These are phyloP conservation scores for Anarrhichthys ocellatus DNA, from an alignment of 2,113 vertebrate genomes.

Conservation along the genomic window DNA sequence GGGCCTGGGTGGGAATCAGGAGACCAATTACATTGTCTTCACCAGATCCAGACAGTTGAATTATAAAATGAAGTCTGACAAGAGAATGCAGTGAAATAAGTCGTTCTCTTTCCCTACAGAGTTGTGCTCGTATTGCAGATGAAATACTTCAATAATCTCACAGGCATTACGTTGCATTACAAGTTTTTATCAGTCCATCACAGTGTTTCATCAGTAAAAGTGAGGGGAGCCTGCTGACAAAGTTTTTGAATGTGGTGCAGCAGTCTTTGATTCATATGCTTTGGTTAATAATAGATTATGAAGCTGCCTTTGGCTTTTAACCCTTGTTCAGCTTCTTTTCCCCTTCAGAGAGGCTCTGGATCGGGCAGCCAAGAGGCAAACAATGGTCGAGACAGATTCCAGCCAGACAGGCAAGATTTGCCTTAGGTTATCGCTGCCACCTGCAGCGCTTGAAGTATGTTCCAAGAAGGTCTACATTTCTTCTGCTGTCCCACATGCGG, in stretches of 20 bases:
- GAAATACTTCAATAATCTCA: background rate
- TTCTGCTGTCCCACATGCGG: conserved; percentile 40
- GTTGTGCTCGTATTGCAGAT: background rate
- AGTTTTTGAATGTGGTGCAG: background rate
- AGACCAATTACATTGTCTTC: background rate
- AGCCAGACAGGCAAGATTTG: conserved; percentile 36
- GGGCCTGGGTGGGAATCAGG: background rate
- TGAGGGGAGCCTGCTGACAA: background rate
- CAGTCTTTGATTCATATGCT: background rate
- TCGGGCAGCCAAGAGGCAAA: conserved; percentile 8
- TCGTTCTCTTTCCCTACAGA: background rate
- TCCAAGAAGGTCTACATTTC: conserved; percentile 38
- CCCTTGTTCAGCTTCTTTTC: background rate
- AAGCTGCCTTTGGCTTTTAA: conserved; percentile 11
- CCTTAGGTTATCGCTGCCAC: conserved; percentile 51
- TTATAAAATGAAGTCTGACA: background rate
- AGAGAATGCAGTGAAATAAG: background rate
- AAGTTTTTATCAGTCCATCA: background rate
- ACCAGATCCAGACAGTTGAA: background rate
- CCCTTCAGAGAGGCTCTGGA: conserved; percentile 3
- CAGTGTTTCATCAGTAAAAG: background rate
- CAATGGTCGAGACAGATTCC: conserved; percentile 32
- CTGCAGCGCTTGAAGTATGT: conserved; percentile 44
- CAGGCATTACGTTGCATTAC: background rate
- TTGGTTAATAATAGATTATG: background rate